Conservation (phyloP, 1,140 invertebrate species). For the Lycorma delicatula region DNA sequence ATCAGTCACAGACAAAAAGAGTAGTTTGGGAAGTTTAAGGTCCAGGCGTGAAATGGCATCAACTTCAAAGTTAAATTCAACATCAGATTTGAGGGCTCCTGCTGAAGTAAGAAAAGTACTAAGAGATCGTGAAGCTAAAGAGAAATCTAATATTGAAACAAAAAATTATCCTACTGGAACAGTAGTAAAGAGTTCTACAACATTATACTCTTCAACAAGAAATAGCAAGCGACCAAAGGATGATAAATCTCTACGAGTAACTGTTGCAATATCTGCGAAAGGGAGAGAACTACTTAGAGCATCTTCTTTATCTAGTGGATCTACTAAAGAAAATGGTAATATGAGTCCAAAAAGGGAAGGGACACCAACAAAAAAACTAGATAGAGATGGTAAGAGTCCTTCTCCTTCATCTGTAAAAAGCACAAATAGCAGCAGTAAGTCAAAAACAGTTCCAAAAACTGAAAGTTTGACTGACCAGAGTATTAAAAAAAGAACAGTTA, state of each 20-base stretch:
- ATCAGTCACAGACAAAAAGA: slow-evolving; percentile 7
- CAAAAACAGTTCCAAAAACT: slow-evolving; percentile 24
- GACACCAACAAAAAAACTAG: not conserved
- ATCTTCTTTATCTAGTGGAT: slow-evolving; percentile 22
- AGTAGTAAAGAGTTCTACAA: slow-evolving; percentile 38
- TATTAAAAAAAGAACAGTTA: too few relatives aligned
- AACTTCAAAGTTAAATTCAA: slow-evolving; percentile 30
- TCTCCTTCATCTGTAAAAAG: not conserved
- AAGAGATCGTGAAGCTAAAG: slow-evolving; percentile 36
- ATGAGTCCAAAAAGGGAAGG: not conserved
- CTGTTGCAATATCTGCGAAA: slow-evolving; percentile 41
- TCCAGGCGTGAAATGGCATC: slow-evolving; percentile 6
- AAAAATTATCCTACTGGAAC: slow-evolving; percentile 32
- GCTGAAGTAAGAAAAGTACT: slow-evolving; percentile 49
- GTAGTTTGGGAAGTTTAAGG: not conserved
- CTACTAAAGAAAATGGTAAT: not conserved
- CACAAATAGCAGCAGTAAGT: not conserved
- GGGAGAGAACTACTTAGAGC: slow-evolving; percentile 39
- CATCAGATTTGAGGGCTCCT: slow-evolving; percentile 47
- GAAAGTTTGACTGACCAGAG: too few relatives aligned
- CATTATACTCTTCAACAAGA: slow-evolving; percentile 35
- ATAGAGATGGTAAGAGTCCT: not conserved
- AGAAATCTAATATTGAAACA: slow-evolving; percentile 22
- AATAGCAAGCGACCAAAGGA: slow-evolving; percentile 33
- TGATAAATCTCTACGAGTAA: slow-evolving; percentile 41